Conservation (phyloP, 2,113 vertebrate species). For the Rhegmatorhina hoffmannsi region DNA sequence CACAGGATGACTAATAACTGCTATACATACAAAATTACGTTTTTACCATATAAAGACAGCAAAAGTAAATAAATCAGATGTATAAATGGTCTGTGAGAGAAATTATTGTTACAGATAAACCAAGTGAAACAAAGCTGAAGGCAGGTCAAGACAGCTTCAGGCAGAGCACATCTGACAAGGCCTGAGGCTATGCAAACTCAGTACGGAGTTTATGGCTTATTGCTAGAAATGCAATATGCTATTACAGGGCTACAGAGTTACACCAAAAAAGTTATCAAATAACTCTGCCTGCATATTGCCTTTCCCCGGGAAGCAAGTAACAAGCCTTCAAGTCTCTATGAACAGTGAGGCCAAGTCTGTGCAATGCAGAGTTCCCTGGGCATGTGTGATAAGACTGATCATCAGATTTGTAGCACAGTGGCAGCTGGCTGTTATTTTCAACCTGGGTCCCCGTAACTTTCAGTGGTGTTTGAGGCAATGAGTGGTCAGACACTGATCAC, state of each 20-base stretch:
- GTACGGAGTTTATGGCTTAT: background rate
- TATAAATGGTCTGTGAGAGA: background rate
- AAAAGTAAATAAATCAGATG: background rate
- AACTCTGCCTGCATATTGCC: background rate
- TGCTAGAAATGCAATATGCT: background rate
- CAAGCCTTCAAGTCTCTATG: background rate
- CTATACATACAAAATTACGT: rapidly evolving
- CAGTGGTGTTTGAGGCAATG: background rate
- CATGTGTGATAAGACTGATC: background rate
- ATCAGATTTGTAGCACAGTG: background rate
- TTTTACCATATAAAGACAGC: background rate
- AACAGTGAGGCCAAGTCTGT: background rate
- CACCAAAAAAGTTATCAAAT: background rate
- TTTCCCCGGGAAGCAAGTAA: background rate
- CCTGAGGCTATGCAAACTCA: background rate
- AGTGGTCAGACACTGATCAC: background rate
- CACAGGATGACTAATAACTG: background rate
- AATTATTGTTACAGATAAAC: background rate
- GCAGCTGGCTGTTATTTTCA: background rate
- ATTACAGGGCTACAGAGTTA: background rate
- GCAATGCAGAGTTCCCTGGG: background rate
- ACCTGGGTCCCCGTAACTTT: background rate
- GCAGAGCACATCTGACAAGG: background rate
- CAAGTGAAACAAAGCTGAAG: background rate
- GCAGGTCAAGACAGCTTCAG: background rate